Base-by-base conservation (phyloP, 1,140 invertebrate species). In the Drosophila orena region DNA sequence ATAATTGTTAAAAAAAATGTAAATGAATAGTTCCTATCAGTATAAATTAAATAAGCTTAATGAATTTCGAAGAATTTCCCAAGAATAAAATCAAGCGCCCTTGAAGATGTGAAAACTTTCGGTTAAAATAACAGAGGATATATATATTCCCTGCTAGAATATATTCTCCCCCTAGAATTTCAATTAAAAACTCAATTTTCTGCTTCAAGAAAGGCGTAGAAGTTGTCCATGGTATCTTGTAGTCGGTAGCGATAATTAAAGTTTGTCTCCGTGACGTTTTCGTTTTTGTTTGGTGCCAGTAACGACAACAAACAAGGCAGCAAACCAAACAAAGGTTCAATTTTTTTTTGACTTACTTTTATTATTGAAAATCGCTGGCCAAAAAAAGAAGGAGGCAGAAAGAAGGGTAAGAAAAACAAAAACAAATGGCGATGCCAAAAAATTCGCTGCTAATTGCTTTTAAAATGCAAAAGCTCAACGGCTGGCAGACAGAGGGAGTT, bases 371-470 rank as follows among this genome's bases (percentile, higher is more conserved):
- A 85, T 84, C 80, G 76, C 71, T 47, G 71, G 58, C 37, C 43
- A 70, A 59, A 66, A 62, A 69, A 17, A 17, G n/a, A n/a, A 42
- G 30, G 17, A 24, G 17, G 14, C 22, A 27, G 47, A 44, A 59
- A 52, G 53, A 40, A 8, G 54, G 42, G 53, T 52, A 83, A 64
- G 74, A 74, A 60, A 74, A 83, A 77, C 69, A 81, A 88, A 83
- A 88, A 79, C 61, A 86, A 76, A 49, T 34, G 53, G 49, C 70
- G 62, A 24, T 42, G 62, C 70, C 83, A 83, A 86, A 86, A 86
- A 86, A 86, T 89, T 81, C 76, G 66, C 83, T 88, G 83, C 83
- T 88, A 88, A 88, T 88, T 88, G 83, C 84, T 88, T 88, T 88
- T 88, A 88, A 89, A 88, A 88, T 89, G 83, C 79, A 86, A 86